Percentiles rank a stretch among this genome's conserved stretches.
Evolutionary conservation across 2,888 invertebrate species (phyloP).

Genomic region (Torymus texanus): DNA sequence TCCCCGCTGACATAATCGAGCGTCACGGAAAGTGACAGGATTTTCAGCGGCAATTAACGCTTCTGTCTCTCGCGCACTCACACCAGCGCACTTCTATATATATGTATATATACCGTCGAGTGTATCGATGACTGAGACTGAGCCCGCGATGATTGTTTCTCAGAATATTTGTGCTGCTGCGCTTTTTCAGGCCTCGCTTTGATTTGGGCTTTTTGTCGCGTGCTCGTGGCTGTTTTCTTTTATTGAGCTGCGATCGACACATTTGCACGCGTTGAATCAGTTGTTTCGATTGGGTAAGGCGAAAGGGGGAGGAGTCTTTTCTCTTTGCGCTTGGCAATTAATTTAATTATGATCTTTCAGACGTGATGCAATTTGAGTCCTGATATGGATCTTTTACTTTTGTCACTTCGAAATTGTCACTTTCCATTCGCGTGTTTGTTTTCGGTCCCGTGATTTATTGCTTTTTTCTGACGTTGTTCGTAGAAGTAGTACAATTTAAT

Average conservation of each 20-base stretch:
- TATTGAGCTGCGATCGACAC: neutral
- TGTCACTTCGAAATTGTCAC: neutral
- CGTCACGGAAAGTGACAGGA: constrained; percentile 9
- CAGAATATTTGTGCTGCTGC: constrained; percentile 24
- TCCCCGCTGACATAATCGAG: constrained; percentile 37
- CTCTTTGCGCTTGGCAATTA: constrained; percentile 25
- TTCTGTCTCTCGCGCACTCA: neutral
- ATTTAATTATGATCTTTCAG: constrained; percentile 37
- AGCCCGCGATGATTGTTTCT: constrained; percentile 35
- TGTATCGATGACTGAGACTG: too few relatives aligned
- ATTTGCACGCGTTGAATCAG: neutral
- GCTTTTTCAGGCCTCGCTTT: constrained; percentile 10
- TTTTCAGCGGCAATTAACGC: constrained; percentile 45
- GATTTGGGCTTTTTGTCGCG: neutral
- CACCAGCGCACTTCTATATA: too few relatives aligned
- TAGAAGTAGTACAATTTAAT: too few relatives aligned
- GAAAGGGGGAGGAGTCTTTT: neutral
- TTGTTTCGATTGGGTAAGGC: constrained; percentile 22
- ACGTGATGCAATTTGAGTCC: neutral
- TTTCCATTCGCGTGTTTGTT: neutral
- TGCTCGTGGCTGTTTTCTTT: neutral
- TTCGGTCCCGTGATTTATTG: neutral
- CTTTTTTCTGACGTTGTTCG: neutral
- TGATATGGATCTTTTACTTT: neutral
- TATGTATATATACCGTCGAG: too few relatives aligned